Evolutionary conservation across 35 echinoderm and acorn worm genomes (phyloP).

Genomic region (Diadema setosum): DNA sequence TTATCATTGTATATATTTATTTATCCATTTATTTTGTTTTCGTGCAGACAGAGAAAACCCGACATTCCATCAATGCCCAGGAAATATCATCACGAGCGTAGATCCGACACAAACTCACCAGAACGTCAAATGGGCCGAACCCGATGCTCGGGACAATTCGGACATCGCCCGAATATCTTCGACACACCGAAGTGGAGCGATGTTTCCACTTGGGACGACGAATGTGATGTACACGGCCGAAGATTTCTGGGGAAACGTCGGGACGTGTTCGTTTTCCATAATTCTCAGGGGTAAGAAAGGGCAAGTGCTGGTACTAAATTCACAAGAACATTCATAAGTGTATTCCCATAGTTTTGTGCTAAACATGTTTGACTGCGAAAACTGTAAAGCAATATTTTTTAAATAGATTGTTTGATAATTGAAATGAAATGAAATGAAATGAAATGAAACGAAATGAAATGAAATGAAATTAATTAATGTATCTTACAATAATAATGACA

Average conservation of each 20-base stretch:
- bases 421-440: too few relatives aligned
- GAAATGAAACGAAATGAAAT: too few relatives aligned
- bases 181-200: not conserved
- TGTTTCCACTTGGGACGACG: slow-evolving; percentile 40
- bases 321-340: too few relatives aligned
- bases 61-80: not conserved
- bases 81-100: not conserved
- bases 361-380: not conserved
- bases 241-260: slow-evolving; percentile 50
- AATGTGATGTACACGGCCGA: slow-evolving; percentile 55
- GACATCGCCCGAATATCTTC: not conserved
- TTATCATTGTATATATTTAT: not conserved
- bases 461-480: too few relatives aligned
- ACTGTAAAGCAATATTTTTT: not conserved
- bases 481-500: too few relatives aligned
- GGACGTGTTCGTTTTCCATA: slow-evolving; percentile 30
- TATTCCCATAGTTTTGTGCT: not conserved
- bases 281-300: slow-evolving; percentile 40
- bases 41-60: not conserved
- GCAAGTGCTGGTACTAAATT: not conserved
- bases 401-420: not conserved
- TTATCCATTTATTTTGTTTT: not conserved
- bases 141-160: slow-evolving; percentile 1
- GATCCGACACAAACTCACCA: not conserved
- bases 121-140: not conserved